These are phyloP conservation scores for Ophioninae sp. DNA, from an alignment of 2,888 invertebrate genomes.

Conservation along the genomic window DNA sequence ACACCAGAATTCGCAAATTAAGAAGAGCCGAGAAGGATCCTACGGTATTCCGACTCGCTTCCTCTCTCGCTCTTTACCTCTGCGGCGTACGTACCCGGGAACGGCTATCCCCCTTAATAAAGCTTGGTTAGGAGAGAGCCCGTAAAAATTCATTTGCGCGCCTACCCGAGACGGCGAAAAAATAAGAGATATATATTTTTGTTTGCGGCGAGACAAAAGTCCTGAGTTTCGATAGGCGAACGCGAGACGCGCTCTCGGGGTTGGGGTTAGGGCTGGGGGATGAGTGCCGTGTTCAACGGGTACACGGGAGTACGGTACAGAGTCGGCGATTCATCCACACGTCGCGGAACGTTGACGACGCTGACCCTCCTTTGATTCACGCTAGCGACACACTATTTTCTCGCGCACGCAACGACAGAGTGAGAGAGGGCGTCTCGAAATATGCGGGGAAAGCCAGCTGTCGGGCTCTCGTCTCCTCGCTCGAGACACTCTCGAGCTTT, in stretches of 20 bases:
- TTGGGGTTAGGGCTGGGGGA: too few relatives aligned
- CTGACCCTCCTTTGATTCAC: slow-evolving; percentile 76
- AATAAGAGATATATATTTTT: slow-evolving; percentile 23
- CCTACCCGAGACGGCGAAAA: slow-evolving; percentile 24
- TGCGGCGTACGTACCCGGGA: slow-evolving; percentile 67
- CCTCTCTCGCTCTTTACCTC: slow-evolving; percentile 21
- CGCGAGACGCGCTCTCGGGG: slow-evolving; percentile 23
- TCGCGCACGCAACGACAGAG: background rate
- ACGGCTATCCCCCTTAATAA: slow-evolving; percentile 79
- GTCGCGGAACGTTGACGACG: slow-evolving; percentile 70
- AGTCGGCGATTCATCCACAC: slow-evolving; percentile 76
- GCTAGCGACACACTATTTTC: slow-evolving; percentile 58
- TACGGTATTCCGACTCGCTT: slow-evolving; percentile 50
- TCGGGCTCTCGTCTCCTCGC: slow-evolving; percentile 73
- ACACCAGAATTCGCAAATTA: slow-evolving; percentile 78
- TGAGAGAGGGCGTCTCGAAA: slow-evolving; percentile 72
- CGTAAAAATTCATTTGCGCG: slow-evolving; percentile 73
- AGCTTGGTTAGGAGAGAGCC: slow-evolving; percentile 76
- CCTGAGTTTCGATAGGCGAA: slow-evolving; percentile 2
- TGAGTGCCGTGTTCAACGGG: too few relatives aligned
- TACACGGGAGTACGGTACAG: slow-evolving; percentile 69
- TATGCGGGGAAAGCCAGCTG: slow-evolving; percentile 74
- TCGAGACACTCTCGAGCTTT: slow-evolving; percentile 36
- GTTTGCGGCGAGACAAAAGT: background rate
- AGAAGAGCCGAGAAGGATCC: slow-evolving; percentile 77